Evolutionary conservation across 2,797 vertebrate species (phyloP).

Genomic region (Acestrorhynchus altus): DNA sequence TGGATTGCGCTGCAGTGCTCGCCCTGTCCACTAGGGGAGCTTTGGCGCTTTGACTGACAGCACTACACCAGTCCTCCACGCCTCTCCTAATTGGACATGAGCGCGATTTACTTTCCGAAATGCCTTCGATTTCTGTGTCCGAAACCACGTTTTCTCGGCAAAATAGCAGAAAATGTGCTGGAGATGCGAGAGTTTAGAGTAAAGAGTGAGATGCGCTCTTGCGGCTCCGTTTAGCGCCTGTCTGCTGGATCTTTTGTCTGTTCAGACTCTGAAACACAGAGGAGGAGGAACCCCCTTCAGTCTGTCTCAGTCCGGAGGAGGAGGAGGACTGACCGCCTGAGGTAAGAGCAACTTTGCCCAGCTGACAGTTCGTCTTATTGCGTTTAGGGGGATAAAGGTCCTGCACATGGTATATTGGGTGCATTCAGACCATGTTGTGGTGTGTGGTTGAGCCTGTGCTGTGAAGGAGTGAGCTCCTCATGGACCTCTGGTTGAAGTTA

Average conservation of each 20-base stretch:
- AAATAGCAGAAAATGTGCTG: not conserved
- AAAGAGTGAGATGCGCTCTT: not conserved
- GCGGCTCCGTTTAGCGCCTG: not conserved
- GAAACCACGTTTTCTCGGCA: not conserved
- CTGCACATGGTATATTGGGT: too few species aligned
- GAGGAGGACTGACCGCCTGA: not conserved
- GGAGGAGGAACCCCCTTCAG: not conserved
- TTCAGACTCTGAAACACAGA: not conserved
- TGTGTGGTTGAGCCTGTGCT: too few species aligned
- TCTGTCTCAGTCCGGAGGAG: not conserved
- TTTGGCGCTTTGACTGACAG: not conserved
- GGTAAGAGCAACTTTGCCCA: not conserved
- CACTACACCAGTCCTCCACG: not conserved
- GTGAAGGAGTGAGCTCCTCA: not conserved
- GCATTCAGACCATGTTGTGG: too few species aligned
- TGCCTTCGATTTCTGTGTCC: not conserved
- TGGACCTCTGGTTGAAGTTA: not conserved
- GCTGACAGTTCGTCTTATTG: not conserved
- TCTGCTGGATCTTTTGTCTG: not conserved
- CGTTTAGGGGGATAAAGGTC: too few species aligned
- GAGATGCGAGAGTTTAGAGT: not conserved
- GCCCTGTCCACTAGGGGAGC: slow-evolving; percentile 6
- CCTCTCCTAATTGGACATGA: not conserved
- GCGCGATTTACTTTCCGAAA: not conserved
- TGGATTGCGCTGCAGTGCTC: not conserved